Percentiles rank a stretch among this genome's conserved stretches.
These are phyloP conservation scores for Callopanchax toddi DNA, from an alignment of 2,113 vertebrate genomes.

Conservation along the genomic window DNA sequence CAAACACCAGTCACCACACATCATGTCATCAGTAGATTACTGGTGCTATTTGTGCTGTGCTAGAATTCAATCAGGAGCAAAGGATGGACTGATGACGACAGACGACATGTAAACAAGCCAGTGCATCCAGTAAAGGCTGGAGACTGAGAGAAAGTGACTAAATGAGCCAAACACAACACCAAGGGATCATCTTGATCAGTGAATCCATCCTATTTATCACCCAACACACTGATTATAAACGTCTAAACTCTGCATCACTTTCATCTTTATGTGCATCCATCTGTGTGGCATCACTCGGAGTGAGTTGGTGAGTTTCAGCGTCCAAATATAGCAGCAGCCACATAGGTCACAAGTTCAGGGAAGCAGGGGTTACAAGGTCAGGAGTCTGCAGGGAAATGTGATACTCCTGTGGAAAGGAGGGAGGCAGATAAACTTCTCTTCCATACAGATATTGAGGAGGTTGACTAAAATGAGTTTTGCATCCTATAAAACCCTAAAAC, in stretches of 20 bases:
- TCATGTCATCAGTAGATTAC: conserved; percentile 59
- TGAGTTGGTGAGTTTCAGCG: neutral
- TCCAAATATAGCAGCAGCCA: neutral
- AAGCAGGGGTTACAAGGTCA: neutral
- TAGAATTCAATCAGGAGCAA: conserved; percentile 1
- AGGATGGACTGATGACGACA: neutral
- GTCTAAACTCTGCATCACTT: too few relatives aligned
- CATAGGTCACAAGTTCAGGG: neutral
- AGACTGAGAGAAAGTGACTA: too few relatives aligned
- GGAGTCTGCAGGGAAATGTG: neutral
- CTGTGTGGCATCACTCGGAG: neutral
- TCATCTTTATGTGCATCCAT: neutral
- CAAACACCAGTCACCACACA: conserved; percentile 53
- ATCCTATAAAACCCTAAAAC: too few relatives aligned
- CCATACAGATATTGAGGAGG: neutral
- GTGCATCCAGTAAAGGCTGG: neutral
- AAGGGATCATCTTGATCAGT: too few relatives aligned
- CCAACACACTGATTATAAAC: too few relatives aligned
- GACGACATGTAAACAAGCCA: neutral
- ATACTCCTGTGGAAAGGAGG: neutral
- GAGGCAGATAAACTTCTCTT: neutral
- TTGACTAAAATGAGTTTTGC: neutral
- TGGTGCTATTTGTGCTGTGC: conserved; percentile 36
- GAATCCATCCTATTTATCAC: too few relatives aligned
- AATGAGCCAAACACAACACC: neutral